These are phyloP conservation scores for Syrphus vitripennis DNA, from an alignment of 2,888 invertebrate genomes.

Conservation along the genomic window DNA sequence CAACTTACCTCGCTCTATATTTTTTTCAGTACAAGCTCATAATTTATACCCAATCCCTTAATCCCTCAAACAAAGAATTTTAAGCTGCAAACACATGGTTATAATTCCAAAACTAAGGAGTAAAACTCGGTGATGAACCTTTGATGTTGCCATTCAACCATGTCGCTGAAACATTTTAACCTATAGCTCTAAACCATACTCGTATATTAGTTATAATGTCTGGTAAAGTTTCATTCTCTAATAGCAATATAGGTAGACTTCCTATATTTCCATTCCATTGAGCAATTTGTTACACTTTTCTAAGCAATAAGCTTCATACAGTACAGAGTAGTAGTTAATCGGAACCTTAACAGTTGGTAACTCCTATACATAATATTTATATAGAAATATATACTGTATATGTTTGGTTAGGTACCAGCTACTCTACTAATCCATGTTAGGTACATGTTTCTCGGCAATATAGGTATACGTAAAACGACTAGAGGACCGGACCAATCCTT, in stretches of 20 bases:
- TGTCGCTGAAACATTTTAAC: constrained; percentile 1
- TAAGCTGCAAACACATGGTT: constrained; percentile 11
- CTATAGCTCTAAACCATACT: background rate
- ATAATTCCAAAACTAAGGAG: background rate
- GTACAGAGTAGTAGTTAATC: background rate
- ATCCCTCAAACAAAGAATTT: background rate
- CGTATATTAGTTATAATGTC: background rate
- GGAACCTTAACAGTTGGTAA: background rate
- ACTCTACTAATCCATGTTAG: constrained; percentile 32
- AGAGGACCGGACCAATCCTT: constrained; percentile 14
- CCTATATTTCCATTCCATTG: constrained; percentile 55
- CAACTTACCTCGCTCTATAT: background rate
- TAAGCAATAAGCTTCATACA: constrained; percentile 21
- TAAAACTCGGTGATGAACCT: background rate
- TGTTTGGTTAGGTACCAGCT: background rate
- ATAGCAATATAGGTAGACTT: constrained; percentile 24
- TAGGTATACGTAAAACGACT: constrained; percentile 16
- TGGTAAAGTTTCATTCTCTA: background rate
- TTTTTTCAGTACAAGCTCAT: background rate
- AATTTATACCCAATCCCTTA: background rate
- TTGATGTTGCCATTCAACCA: constrained; percentile 19
- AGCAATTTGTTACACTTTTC: constrained; percentile 45
- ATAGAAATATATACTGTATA: background rate
- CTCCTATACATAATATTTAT: background rate
- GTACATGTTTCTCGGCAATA: constrained; percentile 4